Evolutionary conservation across 30 jellyfish, hydroid and myxozoan species (phyloP).

Genomic region (Mastigias papua): DNA sequence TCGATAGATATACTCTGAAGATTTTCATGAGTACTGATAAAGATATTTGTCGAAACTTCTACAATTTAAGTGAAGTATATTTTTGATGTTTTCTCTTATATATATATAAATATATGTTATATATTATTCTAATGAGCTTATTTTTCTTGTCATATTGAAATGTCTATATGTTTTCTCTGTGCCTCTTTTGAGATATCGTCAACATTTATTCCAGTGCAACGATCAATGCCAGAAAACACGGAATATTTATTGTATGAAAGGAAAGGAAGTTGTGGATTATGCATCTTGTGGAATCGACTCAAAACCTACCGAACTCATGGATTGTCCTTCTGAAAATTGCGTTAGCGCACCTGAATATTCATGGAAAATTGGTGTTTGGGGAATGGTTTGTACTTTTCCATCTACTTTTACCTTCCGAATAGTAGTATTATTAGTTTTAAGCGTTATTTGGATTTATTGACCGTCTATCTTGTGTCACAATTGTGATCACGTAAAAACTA

Average conservation of each 20-base stretch:
- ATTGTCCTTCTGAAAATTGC: conserved; percentile 90
- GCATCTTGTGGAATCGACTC: conserved; percentile 80
- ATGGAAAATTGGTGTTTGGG: conserved; percentile 92
- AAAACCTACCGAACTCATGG: conserved; percentile 80
- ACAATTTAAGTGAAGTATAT: too few species aligned
- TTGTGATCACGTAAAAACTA: too few species aligned
- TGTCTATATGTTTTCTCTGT: not conserved
- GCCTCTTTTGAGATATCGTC: not conserved
- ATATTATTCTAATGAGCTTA: not conserved
- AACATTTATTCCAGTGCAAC: conserved; percentile 76
- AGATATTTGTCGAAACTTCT: too few species aligned
- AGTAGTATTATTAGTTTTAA: not conserved
- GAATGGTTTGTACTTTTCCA: conserved; percentile 49
- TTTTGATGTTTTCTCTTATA: too few species aligned
- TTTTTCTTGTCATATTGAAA: not conserved
- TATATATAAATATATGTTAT: too few species aligned
- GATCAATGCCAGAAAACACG: conserved; percentile 79
- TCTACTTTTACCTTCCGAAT: not conserved
- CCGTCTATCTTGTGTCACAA: not conserved
- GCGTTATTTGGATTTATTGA: not conserved
- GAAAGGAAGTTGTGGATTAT: conserved; percentile 51
- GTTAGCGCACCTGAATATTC: conserved; percentile 67
- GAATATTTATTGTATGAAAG: conserved; percentile 73
- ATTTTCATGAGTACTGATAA: too few species aligned
- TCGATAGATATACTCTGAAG: too few species aligned